phyloP scores from a whole-genome alignment of 1,140 invertebrate genomes.

The Pseudachorutes palmiensis region DNA sequence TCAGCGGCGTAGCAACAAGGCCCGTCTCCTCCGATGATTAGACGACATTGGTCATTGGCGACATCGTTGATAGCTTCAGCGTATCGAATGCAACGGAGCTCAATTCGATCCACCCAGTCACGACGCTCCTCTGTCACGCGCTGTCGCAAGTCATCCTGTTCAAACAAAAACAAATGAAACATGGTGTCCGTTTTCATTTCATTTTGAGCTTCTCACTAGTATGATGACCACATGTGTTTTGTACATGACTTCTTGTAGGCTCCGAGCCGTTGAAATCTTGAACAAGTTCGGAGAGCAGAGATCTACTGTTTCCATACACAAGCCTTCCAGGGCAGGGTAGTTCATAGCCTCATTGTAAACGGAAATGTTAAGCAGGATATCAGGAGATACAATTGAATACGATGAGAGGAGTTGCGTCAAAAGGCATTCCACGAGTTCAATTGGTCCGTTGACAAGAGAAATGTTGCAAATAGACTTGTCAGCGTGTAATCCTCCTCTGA shows the following conservation, averaged over 20 bases:
- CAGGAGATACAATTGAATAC: constrained; percentile 21
- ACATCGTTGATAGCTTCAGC: constrained; percentile 16
- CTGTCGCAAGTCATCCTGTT: constrained; percentile 30
- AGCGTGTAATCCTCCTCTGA: background rate
- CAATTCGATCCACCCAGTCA: constrained; percentile 30
- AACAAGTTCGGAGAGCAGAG: constrained; percentile 25
- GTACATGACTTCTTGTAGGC: constrained; percentile 18
- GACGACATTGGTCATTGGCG: constrained; percentile 10
- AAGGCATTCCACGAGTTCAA: constrained; percentile 22
- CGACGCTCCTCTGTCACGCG: constrained; percentile 15
- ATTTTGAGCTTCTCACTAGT: no score
- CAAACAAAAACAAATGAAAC: no score
- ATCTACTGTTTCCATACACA: constrained; percentile 35
- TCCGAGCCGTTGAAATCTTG: constrained; percentile 15
- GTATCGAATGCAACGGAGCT: constrained; percentile 11
- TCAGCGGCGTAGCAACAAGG: constrained; percentile 32
- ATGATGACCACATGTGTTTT: constrained; percentile 24
- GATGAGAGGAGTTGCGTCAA: constrained; percentile 31
- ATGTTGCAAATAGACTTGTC: constrained; percentile 24
- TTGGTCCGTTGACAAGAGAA: constrained; percentile 25
- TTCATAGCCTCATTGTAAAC: constrained; percentile 24
- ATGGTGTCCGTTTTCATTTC: no score
- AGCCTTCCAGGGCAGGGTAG: constrained; percentile 23
- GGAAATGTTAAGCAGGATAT: constrained; percentile 24
- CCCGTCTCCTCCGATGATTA: constrained; percentile 29